Evolutionary conservation across 2,888 invertebrate genomes (phyloP).

Genomic region (Sericinus montela): DNA sequence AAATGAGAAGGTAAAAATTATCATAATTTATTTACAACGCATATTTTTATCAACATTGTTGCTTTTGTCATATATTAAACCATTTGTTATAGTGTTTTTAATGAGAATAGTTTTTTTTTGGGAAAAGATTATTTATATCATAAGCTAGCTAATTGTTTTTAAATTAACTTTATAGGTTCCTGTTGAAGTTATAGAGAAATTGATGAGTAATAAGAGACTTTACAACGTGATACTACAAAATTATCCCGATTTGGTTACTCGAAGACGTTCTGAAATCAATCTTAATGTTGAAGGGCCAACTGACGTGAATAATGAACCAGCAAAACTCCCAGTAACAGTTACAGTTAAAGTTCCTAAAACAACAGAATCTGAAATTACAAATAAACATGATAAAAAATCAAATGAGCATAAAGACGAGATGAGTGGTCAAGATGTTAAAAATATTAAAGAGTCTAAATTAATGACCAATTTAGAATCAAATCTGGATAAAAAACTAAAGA

Average conservation of each 20-base stretch:
- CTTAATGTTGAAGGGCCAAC: slow-evolving; percentile 44
- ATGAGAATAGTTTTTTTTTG: no score
- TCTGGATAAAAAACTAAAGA: slow-evolving; percentile 23
- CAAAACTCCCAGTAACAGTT: slow-evolving; percentile 28
- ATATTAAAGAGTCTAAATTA: slow-evolving; percentile 18
- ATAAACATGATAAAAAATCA: slow-evolving; percentile 14
- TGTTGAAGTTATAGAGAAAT: slow-evolving; percentile 83
- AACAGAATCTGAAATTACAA: slow-evolving; percentile 14
- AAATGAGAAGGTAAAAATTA: slow-evolving; percentile 80
- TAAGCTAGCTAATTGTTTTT: no score
- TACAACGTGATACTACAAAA: slow-evolving; percentile 85
- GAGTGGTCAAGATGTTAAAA: slow-evolving; percentile 14
- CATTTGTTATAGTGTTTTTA: no score
- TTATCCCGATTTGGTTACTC: slow-evolving; percentile 82
- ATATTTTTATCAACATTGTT: not conserved
- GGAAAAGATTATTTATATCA: no score
- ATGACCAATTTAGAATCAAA: slow-evolving; percentile 25
- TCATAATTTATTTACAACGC: no score
- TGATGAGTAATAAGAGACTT: slow-evolving; percentile 80
- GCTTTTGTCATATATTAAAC: no score
- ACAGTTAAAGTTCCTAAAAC: slow-evolving; percentile 29
- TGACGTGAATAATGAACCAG: slow-evolving; percentile 26
- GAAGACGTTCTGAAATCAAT: slow-evolving; percentile 81
- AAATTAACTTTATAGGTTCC: slow-evolving; percentile 74
- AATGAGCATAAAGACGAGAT: slow-evolving; percentile 11